phyloP scores from a whole-genome alignment of 2,113 vertebrate species.

The Potamarius usumacintae region DNA sequence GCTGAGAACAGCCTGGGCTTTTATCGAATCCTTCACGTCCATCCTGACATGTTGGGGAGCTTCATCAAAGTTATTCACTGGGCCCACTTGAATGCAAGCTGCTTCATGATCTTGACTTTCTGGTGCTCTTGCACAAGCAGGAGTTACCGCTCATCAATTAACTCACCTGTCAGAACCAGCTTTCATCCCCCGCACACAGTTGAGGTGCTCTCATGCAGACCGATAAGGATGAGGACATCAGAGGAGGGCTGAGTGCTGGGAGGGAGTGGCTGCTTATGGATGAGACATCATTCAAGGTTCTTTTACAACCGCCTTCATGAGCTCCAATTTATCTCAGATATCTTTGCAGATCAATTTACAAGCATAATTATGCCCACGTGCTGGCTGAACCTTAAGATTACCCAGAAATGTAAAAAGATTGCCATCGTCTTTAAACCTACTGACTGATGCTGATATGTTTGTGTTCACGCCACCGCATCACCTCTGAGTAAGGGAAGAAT shows the following conservation, averaged over 20 bases:
- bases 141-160: slow-evolving; percentile 67
- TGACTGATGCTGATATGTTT: slow-evolving; percentile 26
- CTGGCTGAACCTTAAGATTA: slow-evolving; percentile 20
- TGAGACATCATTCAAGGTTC: slow-evolving; percentile 4
- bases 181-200: slow-evolving; percentile 52
- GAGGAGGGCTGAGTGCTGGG: background rate
- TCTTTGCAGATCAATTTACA: slow-evolving; percentile 1
- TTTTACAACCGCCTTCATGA: slow-evolving; percentile 4
- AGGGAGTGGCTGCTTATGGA: slow-evolving; percentile 25
- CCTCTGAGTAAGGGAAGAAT: slow-evolving; percentile 53
- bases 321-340: slow-evolving; percentile 2
- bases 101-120: slow-evolving; percentile 58
- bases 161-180: slow-evolving; percentile 49
- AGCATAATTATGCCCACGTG: slow-evolving; percentile 21
- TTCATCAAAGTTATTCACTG: slow-evolving; percentile 65
- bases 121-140: slow-evolving; percentile 44
- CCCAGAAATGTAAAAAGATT: slow-evolving; percentile 13
- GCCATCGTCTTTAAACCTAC: background rate
- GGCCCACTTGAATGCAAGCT: slow-evolving; percentile 53
- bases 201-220: slow-evolving; percentile 40
- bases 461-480: slow-evolving; percentile 29
- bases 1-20: slow-evolving; percentile 46
- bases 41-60: slow-evolving; percentile 59
- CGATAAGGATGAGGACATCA: background rate
- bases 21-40: slow-evolving; percentile 64